phyloP scores from a whole-genome alignment of 2,797 vertebrate genomes.

The Poeciliopsis infans region DNA sequence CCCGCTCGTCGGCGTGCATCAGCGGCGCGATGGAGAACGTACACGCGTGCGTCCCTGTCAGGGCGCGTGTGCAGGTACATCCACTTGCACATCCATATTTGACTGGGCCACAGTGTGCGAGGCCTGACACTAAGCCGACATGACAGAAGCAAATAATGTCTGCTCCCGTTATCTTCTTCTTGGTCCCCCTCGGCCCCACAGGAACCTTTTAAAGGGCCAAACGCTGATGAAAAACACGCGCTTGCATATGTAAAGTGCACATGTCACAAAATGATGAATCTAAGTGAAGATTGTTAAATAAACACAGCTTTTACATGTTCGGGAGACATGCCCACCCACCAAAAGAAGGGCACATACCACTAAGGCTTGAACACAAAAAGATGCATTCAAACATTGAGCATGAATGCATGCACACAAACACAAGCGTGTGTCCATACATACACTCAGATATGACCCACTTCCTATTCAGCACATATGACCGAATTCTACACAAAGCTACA shows the following conservation, averaged over 20 bases:
- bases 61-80: slow-evolving; percentile 72
- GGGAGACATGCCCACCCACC: slow-evolving; percentile 11
- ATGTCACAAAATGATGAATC: slow-evolving; percentile 6
- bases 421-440: not conserved
- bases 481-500: slow-evolving; percentile 18
- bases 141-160: slow-evolving; percentile 88
- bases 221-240: slow-evolving; percentile 58
- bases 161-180: slow-evolving; percentile 80
- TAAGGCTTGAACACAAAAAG: slow-evolving; percentile 15
- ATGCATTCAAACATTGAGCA: slow-evolving; percentile 10
- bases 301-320: not conserved
- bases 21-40: slow-evolving; percentile 32
- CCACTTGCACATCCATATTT: slow-evolving; percentile 63
- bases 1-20: slow-evolving; percentile 22
- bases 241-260: slow-evolving; percentile 16
- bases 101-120: slow-evolving; percentile 75
- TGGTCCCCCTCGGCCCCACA: slow-evolving; percentile 75
- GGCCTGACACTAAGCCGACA: slow-evolving; percentile 79
- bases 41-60: slow-evolving; percentile 14
- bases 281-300: not conserved
- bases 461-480: slow-evolving; percentile 23
- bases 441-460: slow-evolving; percentile 37
- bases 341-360: not conserved
- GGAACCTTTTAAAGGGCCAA: slow-evolving; percentile 82
- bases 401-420: slow-evolving; percentile 4